These are phyloP conservation scores for Phengaris alcon DNA, from an alignment of 2,888 invertebrate species.

Conservation along the genomic window DNA sequence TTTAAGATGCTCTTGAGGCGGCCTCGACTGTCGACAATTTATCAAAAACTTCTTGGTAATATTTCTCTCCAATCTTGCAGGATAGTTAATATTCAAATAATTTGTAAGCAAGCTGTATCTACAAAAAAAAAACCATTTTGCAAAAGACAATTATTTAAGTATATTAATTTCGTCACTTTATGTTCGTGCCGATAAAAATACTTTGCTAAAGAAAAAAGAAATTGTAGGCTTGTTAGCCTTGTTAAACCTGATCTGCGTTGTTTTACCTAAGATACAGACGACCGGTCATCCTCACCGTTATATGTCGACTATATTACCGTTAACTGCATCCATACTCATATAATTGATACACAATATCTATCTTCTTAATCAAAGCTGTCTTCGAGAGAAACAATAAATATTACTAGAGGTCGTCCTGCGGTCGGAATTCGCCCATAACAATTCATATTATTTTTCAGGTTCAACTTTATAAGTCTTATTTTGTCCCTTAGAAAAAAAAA, in stretches of 20 bases:
- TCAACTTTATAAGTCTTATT: too few relatives aligned
- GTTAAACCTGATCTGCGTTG: slow-evolving; percentile 14
- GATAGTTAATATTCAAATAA: background rate
- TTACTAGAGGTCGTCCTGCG: too few relatives aligned
- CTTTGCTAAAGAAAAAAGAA: slow-evolving; percentile 14
- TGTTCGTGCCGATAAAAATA: background rate
- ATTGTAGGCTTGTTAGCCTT: background rate
- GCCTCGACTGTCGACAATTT: background rate
- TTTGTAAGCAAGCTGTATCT: too few relatives aligned
- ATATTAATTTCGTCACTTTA: background rate
- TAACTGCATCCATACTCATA: background rate
- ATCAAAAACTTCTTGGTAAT: background rate
- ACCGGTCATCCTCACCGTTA: slow-evolving; percentile 21
- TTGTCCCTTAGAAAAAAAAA: too few relatives aligned
- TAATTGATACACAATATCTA: background rate
- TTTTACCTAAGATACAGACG: background rate
- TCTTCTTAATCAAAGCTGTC: too few relatives aligned
- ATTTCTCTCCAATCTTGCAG: background rate
- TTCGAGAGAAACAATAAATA: too few relatives aligned
- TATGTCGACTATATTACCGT: slow-evolving; percentile 10
- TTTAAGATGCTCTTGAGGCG: background rate
- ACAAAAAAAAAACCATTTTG: background rate
- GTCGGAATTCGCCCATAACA: too few relatives aligned
- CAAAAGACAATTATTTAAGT: background rate
- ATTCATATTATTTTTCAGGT: too few relatives aligned